Percentiles rank a stretch among this genome's conserved stretches.
Evolutionary conservation across 2,888 invertebrate genomes (phyloP).

Genomic region (Antheraea assamensis): DNA sequence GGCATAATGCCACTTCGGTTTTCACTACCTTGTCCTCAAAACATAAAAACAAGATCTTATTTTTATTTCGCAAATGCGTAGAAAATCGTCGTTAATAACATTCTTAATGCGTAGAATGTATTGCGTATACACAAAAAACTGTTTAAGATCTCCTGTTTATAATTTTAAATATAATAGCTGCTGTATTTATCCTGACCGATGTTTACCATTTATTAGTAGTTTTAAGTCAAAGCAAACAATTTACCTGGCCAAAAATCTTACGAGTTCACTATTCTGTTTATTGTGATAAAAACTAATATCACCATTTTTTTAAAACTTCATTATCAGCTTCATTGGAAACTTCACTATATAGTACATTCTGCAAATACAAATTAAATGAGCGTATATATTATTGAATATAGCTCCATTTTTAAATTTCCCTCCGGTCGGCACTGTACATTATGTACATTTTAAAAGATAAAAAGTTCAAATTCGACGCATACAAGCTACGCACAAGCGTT

Average conservation of each 20-base stretch:
- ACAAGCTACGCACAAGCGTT: too few relatives aligned
- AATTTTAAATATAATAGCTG: not conserved
- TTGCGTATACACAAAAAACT: not conserved
- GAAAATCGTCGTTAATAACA: not conserved
- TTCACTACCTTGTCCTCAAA: slow-evolving; percentile 13
- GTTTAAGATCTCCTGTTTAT: not conserved
- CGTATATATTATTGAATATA: too few relatives aligned
- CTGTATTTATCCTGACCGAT: not conserved
- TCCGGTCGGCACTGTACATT: too few relatives aligned
- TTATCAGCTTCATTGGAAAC: not conserved
- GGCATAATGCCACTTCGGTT: slow-evolving; percentile 12
- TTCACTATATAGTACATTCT: too few relatives aligned
- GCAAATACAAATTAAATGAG: too few relatives aligned
- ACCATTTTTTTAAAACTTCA: not conserved
- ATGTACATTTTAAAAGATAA: too few relatives aligned
- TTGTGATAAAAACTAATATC: not conserved
- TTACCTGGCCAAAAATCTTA: not conserved
- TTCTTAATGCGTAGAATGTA: slow-evolving; percentile 4
- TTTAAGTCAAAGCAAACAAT: not conserved
- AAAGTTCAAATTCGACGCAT: too few relatives aligned
- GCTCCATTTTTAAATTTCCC: too few relatives aligned
- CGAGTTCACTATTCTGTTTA: not conserved
- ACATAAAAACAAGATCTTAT: slow-evolving; percentile 11
- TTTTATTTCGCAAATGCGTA: slow-evolving; percentile 5
- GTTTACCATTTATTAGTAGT: not conserved